phyloP scores from a whole-genome alignment of 2,888 invertebrate species.

The Tinea pellionella region DNA sequence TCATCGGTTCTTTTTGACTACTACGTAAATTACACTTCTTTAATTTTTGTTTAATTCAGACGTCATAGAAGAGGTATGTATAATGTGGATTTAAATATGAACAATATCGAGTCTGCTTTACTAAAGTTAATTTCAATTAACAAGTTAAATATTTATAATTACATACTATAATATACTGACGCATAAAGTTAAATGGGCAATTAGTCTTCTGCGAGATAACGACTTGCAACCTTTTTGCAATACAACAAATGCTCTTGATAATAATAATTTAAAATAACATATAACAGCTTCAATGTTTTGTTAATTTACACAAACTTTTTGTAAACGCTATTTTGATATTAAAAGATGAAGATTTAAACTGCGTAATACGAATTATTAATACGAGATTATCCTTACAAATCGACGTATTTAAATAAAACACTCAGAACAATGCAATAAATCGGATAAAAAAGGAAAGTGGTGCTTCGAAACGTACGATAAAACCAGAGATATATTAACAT shows the following conservation, averaged over 20 bases:
- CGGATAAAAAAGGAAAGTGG: background rate
- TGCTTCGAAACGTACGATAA: background rate
- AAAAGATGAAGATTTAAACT: background rate
- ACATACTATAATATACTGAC: background rate
- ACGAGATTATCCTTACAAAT: background rate
- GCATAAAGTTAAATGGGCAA: background rate
- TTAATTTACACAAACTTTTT: background rate
- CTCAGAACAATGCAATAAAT: background rate
- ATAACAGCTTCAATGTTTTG: background rate
- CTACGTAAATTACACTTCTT: no score
- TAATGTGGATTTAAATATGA: no score
- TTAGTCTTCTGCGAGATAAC: background rate
- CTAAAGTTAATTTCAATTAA: background rate
- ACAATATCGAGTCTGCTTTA: background rate
- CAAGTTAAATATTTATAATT: background rate
- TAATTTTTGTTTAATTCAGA: no score
- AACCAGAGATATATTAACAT: background rate
- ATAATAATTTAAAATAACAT: background rate
- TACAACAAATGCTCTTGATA: background rate
- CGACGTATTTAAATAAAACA: background rate
- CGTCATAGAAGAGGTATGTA: no score
- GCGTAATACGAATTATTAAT: background rate
- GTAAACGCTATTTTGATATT: background rate
- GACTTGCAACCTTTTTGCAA: background rate
- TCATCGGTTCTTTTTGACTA: no score